phyloP scores from a whole-genome alignment of 2,113 vertebrate species.

The Salvelinus sp. region DNA sequence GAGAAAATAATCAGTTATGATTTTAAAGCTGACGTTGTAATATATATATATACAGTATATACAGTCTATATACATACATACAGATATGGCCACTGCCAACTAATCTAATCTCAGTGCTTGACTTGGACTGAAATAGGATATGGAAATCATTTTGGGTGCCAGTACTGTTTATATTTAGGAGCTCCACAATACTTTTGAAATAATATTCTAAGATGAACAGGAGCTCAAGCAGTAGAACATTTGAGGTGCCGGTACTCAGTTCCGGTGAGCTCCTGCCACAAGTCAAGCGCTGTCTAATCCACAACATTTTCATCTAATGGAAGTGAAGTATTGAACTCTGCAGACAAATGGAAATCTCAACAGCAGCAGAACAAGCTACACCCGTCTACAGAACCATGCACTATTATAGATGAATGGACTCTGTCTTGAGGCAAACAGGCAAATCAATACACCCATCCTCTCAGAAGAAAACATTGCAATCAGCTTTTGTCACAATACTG shows the following conservation, averaged over 20 bases:
- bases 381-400: neutral
- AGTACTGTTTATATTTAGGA: no score
- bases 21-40: no score
- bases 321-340: neutral
- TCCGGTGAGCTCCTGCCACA: no score
- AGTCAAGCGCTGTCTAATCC: no score
- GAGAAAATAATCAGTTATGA: no score
- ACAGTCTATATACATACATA: no score
- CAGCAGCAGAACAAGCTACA: neutral
- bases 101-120: neutral
- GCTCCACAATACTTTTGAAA: no score
- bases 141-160: no score
- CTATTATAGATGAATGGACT: neutral
- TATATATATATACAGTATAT: neutral
- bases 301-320: constrained; percentile 1
- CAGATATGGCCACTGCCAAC: neutral
- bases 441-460: neutral
- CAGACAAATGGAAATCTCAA: neutral
- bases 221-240: no score
- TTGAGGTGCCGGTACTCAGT: no score
- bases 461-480: neutral
- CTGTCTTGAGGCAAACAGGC: neutral
- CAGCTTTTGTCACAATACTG: constrained; percentile 4
- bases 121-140: no score
- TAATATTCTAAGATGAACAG: no score